Conservation (phyloP, 1,140 invertebrate genomes). For the Hyles vespertilio region DNA sequence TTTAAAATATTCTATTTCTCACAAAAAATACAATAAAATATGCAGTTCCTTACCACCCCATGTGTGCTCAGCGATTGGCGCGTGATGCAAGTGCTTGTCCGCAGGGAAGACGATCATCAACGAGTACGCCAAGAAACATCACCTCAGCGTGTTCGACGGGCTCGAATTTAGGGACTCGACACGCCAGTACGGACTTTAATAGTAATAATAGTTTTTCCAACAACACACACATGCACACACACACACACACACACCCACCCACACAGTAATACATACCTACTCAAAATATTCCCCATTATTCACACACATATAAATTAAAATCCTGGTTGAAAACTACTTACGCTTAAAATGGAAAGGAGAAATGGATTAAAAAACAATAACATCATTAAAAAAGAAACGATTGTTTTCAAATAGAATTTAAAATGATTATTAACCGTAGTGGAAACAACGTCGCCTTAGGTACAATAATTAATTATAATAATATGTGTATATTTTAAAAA, state of each 20-base stretch:
- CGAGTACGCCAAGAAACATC: constrained; percentile 81
- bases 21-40: neutral
- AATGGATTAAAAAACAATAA: too few relatives aligned
- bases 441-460: too few relatives aligned
- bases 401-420: too few relatives aligned
- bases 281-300: too few relatives aligned
- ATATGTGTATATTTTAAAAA: too few relatives aligned
- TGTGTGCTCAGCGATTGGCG: constrained; percentile 29
- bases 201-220: constrained; percentile 71
- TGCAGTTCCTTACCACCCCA: constrained; percentile 5
- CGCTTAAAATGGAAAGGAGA: too few relatives aligned
- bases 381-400: too few relatives aligned
- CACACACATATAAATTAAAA: too few relatives aligned
- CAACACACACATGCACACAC: constrained; percentile 28
- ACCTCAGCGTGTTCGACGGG: constrained; percentile 83
- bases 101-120: constrained; percentile 77
- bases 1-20: too few relatives aligned
- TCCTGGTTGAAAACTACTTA: too few relatives aligned
- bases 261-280: neutral
- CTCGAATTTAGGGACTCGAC: constrained; percentile 81
- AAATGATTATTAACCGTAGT: too few relatives aligned
- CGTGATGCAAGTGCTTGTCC: constrained; percentile 43
- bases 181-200: constrained; percentile 83
- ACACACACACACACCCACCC: constrained; percentile 15
- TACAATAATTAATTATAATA: too few relatives aligned